A percentile compares a stretch with the other conserved stretches of the same genome.
These are phyloP conservation scores for Pseudorhiza aurosa DNA, from an alignment of 30 jellyfish, hydroid and myxozoan genomes.

Conservation along the genomic window DNA sequence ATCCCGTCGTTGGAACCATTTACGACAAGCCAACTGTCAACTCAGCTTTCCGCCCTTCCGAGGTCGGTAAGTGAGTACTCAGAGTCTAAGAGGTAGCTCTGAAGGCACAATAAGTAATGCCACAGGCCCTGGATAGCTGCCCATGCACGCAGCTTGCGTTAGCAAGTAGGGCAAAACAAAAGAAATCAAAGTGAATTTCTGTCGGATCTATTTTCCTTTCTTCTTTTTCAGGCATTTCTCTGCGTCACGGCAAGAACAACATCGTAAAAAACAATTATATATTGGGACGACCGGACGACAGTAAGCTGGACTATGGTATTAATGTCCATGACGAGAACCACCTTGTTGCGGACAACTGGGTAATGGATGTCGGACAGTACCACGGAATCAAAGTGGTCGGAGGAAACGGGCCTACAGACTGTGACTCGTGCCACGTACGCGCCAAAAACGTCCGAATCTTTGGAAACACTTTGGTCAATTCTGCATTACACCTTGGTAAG, in stretches of 20 bases:
- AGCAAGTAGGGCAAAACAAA: too few relatives aligned
- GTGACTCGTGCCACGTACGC: slow-evolving; percentile 47
- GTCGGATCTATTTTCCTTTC: too few relatives aligned
- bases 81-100: too few relatives aligned
- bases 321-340: slow-evolving; percentile 40
- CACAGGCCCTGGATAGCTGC: too few relatives aligned
- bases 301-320: slow-evolving; percentile 33
- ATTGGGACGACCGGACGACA: not conserved
- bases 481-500: slow-evolving; percentile 36
- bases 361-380: slow-evolving; percentile 25
- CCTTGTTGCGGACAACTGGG: slow-evolving; percentile 32
- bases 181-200: too few relatives aligned
- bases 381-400: slow-evolving; percentile 48
- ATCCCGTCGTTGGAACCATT: too few relatives aligned
- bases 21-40: too few relatives aligned
- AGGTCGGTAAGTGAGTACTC: too few relatives aligned
- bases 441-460: slow-evolving; percentile 35
- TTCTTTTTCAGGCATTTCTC: slow-evolving; percentile 18
- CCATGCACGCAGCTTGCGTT: too few relatives aligned
- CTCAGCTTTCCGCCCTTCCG: too few relatives aligned
- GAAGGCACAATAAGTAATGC: too few relatives aligned
- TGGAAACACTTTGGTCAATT: slow-evolving; percentile 22
- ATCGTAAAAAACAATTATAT: slow-evolving; percentile 26
- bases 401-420: slow-evolving; percentile 40
- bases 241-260: slow-evolving; percentile 42